Conservation (phyloP, 2,888 invertebrate species). For the Lasioglossum pauxillum region DNA sequence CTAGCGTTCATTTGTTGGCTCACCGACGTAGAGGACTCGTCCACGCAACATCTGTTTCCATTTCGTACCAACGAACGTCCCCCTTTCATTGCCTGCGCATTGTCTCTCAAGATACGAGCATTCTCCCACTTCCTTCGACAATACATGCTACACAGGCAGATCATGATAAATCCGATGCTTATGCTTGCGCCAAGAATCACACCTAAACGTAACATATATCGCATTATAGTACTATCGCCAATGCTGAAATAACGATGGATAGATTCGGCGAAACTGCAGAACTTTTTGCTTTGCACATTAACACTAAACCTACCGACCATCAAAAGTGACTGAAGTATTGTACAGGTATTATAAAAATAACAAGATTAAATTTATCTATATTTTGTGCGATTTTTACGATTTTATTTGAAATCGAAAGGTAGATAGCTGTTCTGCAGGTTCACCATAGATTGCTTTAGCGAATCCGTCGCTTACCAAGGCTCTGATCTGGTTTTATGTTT, state of each 20-base stretch:
- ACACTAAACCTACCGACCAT: too few species aligned
- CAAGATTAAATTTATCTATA: too few species aligned
- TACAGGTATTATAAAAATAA: too few species aligned
- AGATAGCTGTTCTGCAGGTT: not conserved
- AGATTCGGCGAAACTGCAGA: not conserved
- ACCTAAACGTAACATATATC: conserved; percentile 70
- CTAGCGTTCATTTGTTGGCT: conserved; percentile 75
- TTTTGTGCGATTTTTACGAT: too few species aligned
- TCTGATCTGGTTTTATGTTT: conserved; percentile 78
- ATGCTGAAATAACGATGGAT: not conserved
- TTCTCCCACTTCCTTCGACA: conserved; percentile 80
- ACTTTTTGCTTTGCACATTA: not conserved
- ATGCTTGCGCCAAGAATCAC: conserved; percentile 84
- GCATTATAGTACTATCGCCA: not conserved
- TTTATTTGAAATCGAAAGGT: not conserved
- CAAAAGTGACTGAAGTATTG: too few species aligned
- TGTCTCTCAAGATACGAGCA: conserved; percentile 77
- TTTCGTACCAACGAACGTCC: conserved; percentile 75
- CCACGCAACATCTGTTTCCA: conserved; percentile 80
- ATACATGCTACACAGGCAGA: conserved; percentile 83
- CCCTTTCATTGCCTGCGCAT: conserved; percentile 76
- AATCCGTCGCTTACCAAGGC: conserved; percentile 74
- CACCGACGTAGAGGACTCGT: conserved; percentile 77
- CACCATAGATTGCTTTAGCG: not conserved
- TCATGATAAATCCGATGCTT: conserved; percentile 82